phyloP scores from a whole-genome alignment of 2,888 invertebrate species.

The Acrobasis suavella region DNA sequence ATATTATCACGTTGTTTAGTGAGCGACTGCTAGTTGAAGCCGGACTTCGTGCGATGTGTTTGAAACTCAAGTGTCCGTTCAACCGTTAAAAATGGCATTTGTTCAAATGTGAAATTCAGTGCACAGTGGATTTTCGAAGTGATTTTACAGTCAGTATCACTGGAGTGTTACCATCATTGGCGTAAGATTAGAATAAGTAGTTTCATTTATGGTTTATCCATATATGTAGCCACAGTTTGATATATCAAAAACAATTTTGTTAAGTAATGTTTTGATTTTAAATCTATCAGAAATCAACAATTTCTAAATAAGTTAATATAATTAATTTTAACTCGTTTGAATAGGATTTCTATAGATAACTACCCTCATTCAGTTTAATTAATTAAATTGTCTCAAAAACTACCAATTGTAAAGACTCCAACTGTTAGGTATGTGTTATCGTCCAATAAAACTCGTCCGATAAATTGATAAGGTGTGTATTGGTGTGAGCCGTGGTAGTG shows the following conservation, averaged over 20 bases:
- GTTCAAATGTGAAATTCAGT: conserved; percentile 70
- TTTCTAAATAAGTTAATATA: neutral
- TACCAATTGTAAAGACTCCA: conserved; percentile 8
- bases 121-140: conserved; percentile 71
- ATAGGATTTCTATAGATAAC: neutral
- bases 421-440: conserved; percentile 12
- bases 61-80: conserved; percentile 69
- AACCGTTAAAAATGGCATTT: conserved; percentile 50
- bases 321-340: neutral
- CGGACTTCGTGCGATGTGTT: conserved; percentile 74
- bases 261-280: neutral
- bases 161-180: conserved; percentile 70
- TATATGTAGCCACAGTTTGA: neutral
- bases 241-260: neutral
- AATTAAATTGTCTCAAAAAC: neutral
- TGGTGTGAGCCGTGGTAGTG: conserved; percentile 1
- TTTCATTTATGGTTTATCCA: conserved; percentile 30
- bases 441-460: conserved; percentile 16
- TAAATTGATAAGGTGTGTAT: conserved; percentile 15
- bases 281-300: neutral
- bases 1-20: conserved; percentile 78
- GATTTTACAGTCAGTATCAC: conserved; percentile 58
- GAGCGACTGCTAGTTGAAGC: conserved; percentile 62
- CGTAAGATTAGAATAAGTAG: conserved; percentile 70
- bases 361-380: conserved; percentile 1